Evolutionary conservation across 1,140 invertebrate genomes (phyloP).

Genomic region (Chrysomallon squamiferum): DNA sequence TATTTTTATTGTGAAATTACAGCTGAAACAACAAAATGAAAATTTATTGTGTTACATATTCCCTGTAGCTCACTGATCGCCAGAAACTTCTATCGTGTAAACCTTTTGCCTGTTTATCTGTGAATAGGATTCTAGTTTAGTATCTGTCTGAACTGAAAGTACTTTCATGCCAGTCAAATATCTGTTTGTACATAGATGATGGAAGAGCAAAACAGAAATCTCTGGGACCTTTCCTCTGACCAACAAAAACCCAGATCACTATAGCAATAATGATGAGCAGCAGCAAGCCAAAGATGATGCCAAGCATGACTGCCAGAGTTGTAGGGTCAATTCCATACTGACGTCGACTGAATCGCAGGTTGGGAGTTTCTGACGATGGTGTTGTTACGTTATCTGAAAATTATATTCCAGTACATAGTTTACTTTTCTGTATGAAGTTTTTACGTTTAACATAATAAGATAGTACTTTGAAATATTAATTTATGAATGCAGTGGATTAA

Average conservation of each 20-base stretch:
- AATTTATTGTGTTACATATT: no score
- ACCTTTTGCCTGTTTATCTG: no score
- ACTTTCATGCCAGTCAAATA: slow-evolving; percentile 17
- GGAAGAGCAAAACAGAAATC: slow-evolving; percentile 32
- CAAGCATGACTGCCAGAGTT: slow-evolving; percentile 19
- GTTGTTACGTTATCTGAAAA: slow-evolving; percentile 12
- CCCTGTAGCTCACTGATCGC: no score
- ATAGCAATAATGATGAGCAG: slow-evolving; percentile 18
- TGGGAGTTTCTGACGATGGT: neutral
- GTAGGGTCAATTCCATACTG: slow-evolving; percentile 17
- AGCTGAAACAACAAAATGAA: no score
- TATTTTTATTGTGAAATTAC: no score
- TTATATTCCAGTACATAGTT: no score
- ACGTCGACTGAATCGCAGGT: neutral
- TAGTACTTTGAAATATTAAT: no score
- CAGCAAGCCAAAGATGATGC: slow-evolving; percentile 16
- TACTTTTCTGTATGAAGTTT: no score
- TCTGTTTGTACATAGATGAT: slow-evolving; percentile 10
- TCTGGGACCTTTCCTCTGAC: slow-evolving; percentile 9
- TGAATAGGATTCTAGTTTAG: no score
- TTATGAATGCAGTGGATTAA: no score
- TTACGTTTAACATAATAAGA: no score
- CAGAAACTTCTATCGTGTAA: no score
- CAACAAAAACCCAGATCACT: slow-evolving; percentile 8
- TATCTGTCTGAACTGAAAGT: slow-evolving; percentile 19